Base-by-base conservation (phyloP, 2,113 vertebrate genomes). In the Lathamus discolor region DNA sequence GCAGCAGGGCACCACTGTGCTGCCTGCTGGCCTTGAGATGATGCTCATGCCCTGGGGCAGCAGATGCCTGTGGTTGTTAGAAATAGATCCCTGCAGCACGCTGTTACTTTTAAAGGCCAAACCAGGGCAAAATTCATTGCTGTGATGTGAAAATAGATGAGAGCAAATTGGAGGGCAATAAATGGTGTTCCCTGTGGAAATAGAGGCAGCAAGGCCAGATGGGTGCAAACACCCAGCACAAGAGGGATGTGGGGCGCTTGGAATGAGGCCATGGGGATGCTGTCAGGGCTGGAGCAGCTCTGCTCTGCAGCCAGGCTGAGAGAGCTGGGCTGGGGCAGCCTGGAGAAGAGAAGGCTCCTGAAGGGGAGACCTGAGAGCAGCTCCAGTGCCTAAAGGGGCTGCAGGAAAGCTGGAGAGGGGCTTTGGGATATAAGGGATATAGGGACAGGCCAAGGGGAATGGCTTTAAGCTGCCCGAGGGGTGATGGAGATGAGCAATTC, bases 181-280 rank as follows among this genome's bases (percentile, higher is more conserved):
- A 17, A 11, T 0, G 10, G 17, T 8, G 1, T 9, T 51, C 17
- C 19, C 14, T 0, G 2, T 1, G 41, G 13, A 7, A 54, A 11
- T 0, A 4, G 39, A 29, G 59, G 54, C 54, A 13, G 54, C 13
- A 1, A 49, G 28, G 78, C 23, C 1, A 20, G 73, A 2, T 0
- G 27, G 63, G 11, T 0, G 20, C 6, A 7, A 24, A 37, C 2
- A 0, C 6, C 57, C 22, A 24, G 7, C 57, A 24, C 20, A 59
- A 35, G 57, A 59, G 57, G 57, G 33, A 59, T 14, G 20, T 24
- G 33, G 57, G 35, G 33, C 57, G 9, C 22, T 10, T 7, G 33
- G 57, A 23, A 22, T 6, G 3, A 59, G 33, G 33, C 33, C 33
- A 59, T 0, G 9, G 33, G 35, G 57, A 0, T 35, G 33, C 20